Evolutionary conservation across 2,113 vertebrate species (phyloP).

Genomic region (Microcebus lehilahytsara): DNA sequence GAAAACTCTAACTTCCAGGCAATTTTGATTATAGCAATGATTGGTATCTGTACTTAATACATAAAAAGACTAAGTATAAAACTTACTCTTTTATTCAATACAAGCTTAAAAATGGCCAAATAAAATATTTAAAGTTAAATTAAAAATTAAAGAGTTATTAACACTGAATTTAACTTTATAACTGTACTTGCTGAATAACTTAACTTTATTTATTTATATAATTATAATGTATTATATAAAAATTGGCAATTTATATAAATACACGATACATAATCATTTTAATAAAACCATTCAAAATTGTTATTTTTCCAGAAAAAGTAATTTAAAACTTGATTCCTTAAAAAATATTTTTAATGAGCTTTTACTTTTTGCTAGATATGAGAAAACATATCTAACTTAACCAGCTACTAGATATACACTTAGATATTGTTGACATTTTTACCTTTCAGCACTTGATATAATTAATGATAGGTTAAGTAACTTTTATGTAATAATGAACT

Average conservation of each 20-base stretch:
- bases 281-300: not conserved
- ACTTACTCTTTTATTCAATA: not conserved
- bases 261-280: not conserved
- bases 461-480: not conserved
- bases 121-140: conserved; percentile 21
- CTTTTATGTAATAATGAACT: not conserved
- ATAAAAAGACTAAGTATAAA: not conserved
- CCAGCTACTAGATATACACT: not conserved
- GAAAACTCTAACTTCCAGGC: not conserved
- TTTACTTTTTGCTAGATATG: not conserved
- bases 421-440: not conserved
- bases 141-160: conserved; percentile 40
- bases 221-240: not conserved
- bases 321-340: not conserved
- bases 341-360: not conserved
- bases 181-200: not conserved
- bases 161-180: not conserved
- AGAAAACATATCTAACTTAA: not conserved
- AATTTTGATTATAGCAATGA: rapidly evolving
- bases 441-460: not conserved
- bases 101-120: not conserved
- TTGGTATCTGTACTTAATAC: not conserved
- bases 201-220: not conserved
- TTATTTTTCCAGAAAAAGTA: conserved; percentile 1
- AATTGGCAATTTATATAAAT: not conserved